These are phyloP conservation scores for Camponotus floridanus DNA, from an alignment of 1,140 invertebrate genomes.

Conservation along the genomic window DNA sequence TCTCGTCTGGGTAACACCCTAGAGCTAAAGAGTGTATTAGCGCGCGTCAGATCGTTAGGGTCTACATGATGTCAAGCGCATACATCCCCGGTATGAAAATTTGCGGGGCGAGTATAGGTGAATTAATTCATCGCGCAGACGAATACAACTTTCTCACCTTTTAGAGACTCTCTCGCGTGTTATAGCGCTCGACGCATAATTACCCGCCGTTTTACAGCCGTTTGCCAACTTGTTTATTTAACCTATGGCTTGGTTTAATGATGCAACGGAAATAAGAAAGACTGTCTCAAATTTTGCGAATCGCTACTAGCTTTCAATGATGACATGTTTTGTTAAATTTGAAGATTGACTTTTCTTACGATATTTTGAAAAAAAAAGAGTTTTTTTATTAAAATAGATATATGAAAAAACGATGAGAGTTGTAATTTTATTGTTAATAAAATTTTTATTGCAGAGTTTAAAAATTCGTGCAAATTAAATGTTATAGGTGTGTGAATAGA, in stretches of 20 bases:
- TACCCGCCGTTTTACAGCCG: slow-evolving; percentile 8
- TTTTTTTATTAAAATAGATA: neutral
- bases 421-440: slow-evolving; percentile 42
- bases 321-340: neutral
- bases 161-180: neutral
- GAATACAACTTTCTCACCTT: slow-evolving; percentile 70
- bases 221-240: slow-evolving; percentile 44
- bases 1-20: slow-evolving; percentile 54
- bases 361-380: neutral
- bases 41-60: slow-evolving; percentile 72
- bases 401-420: neutral
- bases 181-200: slow-evolving; percentile 40
- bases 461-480: slow-evolving; percentile 20
- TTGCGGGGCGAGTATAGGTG: slow-evolving; percentile 65
- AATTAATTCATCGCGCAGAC: slow-evolving; percentile 67
- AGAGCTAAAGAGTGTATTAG: slow-evolving; percentile 71
- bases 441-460: slow-evolving; percentile 12
- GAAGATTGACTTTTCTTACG: neutral
- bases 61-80: slow-evolving; percentile 70
- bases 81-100: slow-evolving; percentile 67
- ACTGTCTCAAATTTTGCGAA: too few relatives aligned
- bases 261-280: neutral
- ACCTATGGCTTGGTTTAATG: neutral
- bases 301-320: neutral
- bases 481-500: neutral